Evolutionary conservation across 2,797 vertebrate species (phyloP).

Genomic region (Scolopax bukidnonensis): DNA sequence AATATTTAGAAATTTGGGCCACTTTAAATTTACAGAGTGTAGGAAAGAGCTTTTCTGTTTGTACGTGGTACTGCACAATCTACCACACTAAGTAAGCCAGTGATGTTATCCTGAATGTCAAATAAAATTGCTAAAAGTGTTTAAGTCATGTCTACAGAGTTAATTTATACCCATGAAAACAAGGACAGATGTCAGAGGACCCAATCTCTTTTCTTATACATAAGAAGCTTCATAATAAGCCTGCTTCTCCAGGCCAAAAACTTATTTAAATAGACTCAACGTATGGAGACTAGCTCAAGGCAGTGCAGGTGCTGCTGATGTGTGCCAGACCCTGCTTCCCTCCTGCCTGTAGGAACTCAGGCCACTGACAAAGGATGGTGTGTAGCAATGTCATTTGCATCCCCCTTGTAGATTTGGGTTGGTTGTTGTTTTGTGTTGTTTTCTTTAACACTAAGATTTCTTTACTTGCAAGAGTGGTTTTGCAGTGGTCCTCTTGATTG

Average conservation of each 20-base stretch:
- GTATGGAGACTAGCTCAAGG: neutral
- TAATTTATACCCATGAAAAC: neutral
- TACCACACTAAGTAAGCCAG: neutral
- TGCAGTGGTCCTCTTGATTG: neutral
- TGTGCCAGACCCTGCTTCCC: neutral
- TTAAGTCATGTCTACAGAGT: neutral
- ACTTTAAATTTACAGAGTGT: neutral
- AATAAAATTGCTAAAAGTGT: neutral
- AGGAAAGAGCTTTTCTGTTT: neutral
- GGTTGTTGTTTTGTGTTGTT: neutral
- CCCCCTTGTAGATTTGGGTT: neutral
- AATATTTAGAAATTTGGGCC: neutral
- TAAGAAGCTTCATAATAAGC: neutral
- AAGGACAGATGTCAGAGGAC: neutral
- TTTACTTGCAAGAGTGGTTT: neutral
- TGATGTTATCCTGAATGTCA: neutral
- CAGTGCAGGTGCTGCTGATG: neutral
- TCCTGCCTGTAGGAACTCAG: neutral
- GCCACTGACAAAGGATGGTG: neutral
- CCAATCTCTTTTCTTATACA: neutral
- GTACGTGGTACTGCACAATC: fast-evolving
- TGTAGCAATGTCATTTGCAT: neutral
- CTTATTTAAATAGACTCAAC: neutral
- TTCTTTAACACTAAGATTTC: neutral
- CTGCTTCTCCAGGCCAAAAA: neutral